Percentiles rank a stretch among this genome's conserved stretches.
These are phyloP conservation scores for Drosophila lini DNA, from an alignment of 1,140 invertebrate genomes.

Conservation along the genomic window DNA sequence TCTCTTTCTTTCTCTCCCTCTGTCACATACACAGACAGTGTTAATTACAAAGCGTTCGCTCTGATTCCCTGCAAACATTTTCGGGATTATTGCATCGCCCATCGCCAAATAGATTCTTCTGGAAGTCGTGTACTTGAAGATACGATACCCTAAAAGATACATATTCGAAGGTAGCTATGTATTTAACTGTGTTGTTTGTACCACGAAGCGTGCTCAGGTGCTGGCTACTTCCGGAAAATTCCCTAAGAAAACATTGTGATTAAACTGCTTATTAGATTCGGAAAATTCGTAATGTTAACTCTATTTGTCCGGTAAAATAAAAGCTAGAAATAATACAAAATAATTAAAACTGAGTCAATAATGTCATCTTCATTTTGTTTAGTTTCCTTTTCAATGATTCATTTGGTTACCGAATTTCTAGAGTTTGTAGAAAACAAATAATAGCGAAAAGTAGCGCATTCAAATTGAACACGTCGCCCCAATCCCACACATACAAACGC, in stretches of 20 bases:
- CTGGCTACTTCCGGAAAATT: background rate
- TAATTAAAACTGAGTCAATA: background rate
- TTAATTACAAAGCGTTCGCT: constrained; percentile 36
- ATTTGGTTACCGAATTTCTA: constrained; percentile 11
- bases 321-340: background rate
- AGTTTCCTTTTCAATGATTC: constrained; percentile 24
- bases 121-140: background rate
- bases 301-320: background rate
- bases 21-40: constrained; percentile 28
- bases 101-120: constrained; percentile 4
- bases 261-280: background rate
- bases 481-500: constrained; percentile 11
- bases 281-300: background rate
- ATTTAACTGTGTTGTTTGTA: background rate
- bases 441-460: constrained; percentile 38
- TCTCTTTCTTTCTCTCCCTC: background rate
- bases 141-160: background rate
- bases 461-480: constrained; percentile 42
- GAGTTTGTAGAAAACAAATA: constrained; percentile 8
- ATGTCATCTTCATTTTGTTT: background rate
- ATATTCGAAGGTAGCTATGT: background rate
- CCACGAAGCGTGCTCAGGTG: background rate
- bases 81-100: constrained; percentile 3
- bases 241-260: background rate
- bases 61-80: constrained; percentile 18